phyloP scores from a whole-genome alignment of 2,113 vertebrate genomes.

The Charadrius vociferus region DNA sequence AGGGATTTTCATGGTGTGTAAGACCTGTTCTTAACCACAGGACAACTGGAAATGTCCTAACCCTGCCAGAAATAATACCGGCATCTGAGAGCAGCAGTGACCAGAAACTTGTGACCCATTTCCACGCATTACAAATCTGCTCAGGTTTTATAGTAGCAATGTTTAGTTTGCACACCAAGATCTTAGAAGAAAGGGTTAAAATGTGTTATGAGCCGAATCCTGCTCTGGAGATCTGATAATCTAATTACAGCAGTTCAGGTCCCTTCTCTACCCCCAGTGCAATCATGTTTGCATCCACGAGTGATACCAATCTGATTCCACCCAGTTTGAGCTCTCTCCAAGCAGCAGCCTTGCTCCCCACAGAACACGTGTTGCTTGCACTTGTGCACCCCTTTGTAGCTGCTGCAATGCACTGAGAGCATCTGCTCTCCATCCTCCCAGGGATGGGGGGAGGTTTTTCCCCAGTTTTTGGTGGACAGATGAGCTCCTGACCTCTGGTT shows the following conservation, averaged over 20 bases:
- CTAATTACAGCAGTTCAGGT: slow-evolving; percentile 8
- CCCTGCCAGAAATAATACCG: background rate
- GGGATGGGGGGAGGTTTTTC: background rate
- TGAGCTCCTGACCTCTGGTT: background rate
- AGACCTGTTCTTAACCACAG: background rate
- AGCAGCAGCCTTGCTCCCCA: background rate
- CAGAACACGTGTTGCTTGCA: background rate
- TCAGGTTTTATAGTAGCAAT: background rate
- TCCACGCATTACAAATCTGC: background rate
- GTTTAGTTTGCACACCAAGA: rapidly evolving
- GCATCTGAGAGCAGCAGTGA: background rate
- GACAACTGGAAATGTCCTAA: background rate
- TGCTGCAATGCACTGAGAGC: background rate
- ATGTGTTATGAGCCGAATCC: background rate
- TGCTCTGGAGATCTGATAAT: slow-evolving; percentile 1
- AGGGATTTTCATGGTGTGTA: background rate
- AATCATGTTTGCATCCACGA: background rate
- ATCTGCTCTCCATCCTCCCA: background rate
- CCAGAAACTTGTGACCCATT: background rate
- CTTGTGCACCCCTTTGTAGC: background rate
- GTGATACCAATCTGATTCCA: slow-evolving; percentile 9
- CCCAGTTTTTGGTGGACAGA: background rate
- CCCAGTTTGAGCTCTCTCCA: background rate
- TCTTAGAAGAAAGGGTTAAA: background rate
- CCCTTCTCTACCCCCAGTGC: background rate